Percentiles rank a stretch among this genome's conserved stretches.
phyloP scores from a whole-genome alignment of 2,888 invertebrate species.

The Priocnemis perturbator region DNA sequence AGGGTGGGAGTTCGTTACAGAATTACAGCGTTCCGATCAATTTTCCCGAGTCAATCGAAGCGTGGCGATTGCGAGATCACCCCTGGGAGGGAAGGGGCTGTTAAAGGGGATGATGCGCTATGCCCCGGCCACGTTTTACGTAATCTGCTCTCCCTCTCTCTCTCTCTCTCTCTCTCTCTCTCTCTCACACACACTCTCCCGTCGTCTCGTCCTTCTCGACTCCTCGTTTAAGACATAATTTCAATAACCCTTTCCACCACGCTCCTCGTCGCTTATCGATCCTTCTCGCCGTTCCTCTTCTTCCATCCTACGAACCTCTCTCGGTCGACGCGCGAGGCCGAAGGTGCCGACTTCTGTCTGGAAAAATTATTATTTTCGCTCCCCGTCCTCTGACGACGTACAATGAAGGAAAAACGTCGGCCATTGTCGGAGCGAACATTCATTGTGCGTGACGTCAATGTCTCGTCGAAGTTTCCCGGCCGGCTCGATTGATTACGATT shows the following conservation, averaged over 20 bases:
- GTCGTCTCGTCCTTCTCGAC: not conserved
- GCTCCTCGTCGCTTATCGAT: not conserved
- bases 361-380: too few relatives aligned
- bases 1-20: constrained; percentile 41
- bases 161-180: too few relatives aligned
- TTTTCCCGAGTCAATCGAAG: constrained; percentile 56
- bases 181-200: not conserved
- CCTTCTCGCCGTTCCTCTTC: not conserved
- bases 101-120: constrained; percentile 11
- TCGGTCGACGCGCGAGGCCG: too few relatives aligned
- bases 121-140: constrained; percentile 9
- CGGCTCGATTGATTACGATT: too few relatives aligned
- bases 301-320: not conserved
- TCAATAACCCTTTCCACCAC: constrained; percentile 3
- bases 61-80: constrained; percentile 38
- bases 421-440: too few relatives aligned
- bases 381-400: too few relatives aligned
- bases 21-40: constrained; percentile 59
- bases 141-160: constrained; percentile 15
- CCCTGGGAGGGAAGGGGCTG: constrained; percentile 25
- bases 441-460: too few relatives aligned
- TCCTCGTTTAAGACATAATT: constrained; percentile 1
- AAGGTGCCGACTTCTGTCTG: not conserved
- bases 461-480: too few relatives aligned
- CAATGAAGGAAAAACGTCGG: too few relatives aligned